Conservation (phyloP, 2,888 invertebrate genomes). For the Tetragonisca angustula region DNA sequence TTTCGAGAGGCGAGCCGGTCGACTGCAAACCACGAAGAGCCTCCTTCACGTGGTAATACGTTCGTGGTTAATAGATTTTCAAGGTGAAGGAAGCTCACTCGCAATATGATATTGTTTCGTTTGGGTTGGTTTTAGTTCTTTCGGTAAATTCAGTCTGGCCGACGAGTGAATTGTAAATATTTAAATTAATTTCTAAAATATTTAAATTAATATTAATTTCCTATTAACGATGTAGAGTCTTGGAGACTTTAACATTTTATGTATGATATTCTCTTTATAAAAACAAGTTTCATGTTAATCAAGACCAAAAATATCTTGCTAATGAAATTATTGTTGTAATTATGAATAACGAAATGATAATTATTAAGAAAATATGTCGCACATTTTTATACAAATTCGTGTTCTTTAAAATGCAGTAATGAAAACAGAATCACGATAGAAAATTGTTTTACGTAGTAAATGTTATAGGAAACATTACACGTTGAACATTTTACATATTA, state of each 20-base stretch:
- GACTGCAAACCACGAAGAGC: slow-evolving; percentile 38
- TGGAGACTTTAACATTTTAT: too few relatives aligned
- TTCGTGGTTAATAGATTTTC: slow-evolving; percentile 6
- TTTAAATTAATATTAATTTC: too few relatives aligned
- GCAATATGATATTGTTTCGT: not conserved
- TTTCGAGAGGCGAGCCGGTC: slow-evolving; percentile 21
- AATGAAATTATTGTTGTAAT: too few relatives aligned
- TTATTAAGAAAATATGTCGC: too few relatives aligned
- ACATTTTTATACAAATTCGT: not conserved
- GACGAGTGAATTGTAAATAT: not conserved
- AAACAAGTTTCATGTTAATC: too few relatives aligned
- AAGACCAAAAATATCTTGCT: too few relatives aligned
- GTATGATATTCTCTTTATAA: too few relatives aligned
- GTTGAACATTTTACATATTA: not conserved
- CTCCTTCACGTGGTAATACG: slow-evolving; percentile 25
- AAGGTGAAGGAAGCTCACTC: slow-evolving; percentile 9
- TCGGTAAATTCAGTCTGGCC: not conserved
- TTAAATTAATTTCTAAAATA: too few relatives aligned
- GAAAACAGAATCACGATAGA: too few relatives aligned
- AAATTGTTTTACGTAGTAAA: not conserved
- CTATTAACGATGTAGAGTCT: too few relatives aligned
- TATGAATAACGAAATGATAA: too few relatives aligned
- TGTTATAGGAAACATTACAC: not conserved
- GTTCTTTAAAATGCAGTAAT: not conserved
- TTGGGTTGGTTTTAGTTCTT: not conserved